Evolutionary conservation across 2,888 invertebrate genomes (phyloP), one percentile per base, ranked within the genome.

Genomic region (Drosophila yooni): DNA sequence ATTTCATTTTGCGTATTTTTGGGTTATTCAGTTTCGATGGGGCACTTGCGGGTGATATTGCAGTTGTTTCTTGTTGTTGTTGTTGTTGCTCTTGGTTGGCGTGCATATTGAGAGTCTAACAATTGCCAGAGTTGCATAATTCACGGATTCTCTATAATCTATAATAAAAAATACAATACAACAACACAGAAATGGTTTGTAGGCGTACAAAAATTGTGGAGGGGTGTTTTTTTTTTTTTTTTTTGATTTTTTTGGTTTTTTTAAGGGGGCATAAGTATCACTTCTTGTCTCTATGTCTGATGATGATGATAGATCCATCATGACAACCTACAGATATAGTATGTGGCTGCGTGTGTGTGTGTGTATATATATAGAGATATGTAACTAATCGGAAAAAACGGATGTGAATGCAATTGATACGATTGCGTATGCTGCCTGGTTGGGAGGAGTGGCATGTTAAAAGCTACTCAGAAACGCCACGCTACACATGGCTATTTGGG

Each of bases 121-220:
- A 88, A 85, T 85, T 88, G 85, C 88, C 85, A 84, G 88, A 86
- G 85, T 89, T 86, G 85, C 85, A 86, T 89, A 89, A 86, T 89
- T 86, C 85, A 86, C 85, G 90, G 90, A 88, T 78, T 86, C 90
- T 70, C 88, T 86, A 86, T 89, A 76, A 86, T 86, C 85, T 89
- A 89, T 81, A 90, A 89, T 76, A 84, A 86, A 88, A 89, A 70
- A 85, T 75, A 82, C 72, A 79, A 74, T 78, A 87, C 79, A 90
- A 79, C 82, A 84, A 90, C 80, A 81, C 83, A 79, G 76, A 82
- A 83, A 70, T 68, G 82, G 77, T 82, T 71, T 83, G 81, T 73
- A 74, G 88, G 72, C 76, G 60, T 79, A 77, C 88, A 79, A 87
- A 75, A 74, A 68, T 66, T 66, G 46, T 46, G 48, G 62, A 69